These are phyloP conservation scores for Chauna torquata DNA, from an alignment of 2,113 vertebrate species.

Conservation along the genomic window DNA sequence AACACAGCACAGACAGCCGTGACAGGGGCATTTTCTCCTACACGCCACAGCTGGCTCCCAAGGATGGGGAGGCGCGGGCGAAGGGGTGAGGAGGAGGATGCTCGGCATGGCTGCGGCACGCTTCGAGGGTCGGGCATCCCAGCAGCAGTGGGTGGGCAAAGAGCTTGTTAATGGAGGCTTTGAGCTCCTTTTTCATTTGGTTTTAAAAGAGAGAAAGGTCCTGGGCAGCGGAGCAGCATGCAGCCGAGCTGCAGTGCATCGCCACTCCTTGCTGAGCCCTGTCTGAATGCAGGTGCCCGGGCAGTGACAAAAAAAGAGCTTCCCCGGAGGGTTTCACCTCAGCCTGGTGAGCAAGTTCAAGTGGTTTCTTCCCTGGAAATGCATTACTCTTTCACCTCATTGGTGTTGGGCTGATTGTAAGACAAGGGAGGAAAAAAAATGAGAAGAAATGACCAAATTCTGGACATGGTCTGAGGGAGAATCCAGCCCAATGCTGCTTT, in stretches of 20 bases:
- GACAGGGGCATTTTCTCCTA: slow-evolving; percentile 68
- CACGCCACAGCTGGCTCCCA: slow-evolving; percentile 65
- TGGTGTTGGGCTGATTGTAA: fast-evolving
- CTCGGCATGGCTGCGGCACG: not conserved
- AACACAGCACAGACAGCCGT: slow-evolving; percentile 74
- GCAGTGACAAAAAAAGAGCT: not conserved
- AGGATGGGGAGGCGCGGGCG: not conserved
- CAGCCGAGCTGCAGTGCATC: fast-evolving
- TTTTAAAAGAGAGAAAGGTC: not conserved
- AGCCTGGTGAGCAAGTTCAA: not conserved
- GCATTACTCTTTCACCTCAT: fast-evolving
- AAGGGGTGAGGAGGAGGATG: not conserved
- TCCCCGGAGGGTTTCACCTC: fast-evolving
- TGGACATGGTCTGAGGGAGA: not conserved
- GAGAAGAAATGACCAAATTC: not conserved
- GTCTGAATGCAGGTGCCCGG: fast-evolving
- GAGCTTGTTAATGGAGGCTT: not conserved
- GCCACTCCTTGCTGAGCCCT: not conserved
- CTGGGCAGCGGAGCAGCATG: fast-evolving
- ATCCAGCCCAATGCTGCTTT: not conserved
- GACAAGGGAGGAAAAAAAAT: not conserved
- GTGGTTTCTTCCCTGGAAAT: not conserved
- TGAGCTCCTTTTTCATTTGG: not conserved
- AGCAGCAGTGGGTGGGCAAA: too few relatives aligned
- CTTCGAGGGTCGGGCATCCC: not conserved